phyloP scores from a whole-genome alignment of 2,113 vertebrate species.

The Platysteira castanea region DNA sequence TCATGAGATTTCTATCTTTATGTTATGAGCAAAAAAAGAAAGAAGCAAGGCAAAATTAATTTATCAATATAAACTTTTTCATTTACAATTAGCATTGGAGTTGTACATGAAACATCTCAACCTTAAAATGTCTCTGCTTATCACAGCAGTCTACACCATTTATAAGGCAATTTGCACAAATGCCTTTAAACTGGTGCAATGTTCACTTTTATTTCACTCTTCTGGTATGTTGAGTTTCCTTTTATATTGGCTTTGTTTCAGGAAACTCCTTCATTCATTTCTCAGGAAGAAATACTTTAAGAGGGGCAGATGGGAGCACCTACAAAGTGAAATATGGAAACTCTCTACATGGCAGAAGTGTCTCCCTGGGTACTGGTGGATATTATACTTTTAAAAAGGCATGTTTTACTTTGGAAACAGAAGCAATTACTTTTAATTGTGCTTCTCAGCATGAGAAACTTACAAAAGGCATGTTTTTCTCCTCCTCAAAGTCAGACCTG shows the following conservation, averaged over 20 bases:
- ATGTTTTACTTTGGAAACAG: conserved; percentile 14
- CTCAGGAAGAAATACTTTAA: background rate
- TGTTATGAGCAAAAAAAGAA: background rate
- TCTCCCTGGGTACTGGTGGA: background rate
- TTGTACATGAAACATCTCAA: background rate
- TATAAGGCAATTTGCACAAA: conserved; percentile 19
- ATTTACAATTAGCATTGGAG: conserved; percentile 1
- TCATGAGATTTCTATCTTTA: background rate
- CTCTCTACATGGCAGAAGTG: background rate
- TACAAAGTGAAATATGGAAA: conserved; percentile 11
- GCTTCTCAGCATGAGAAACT: conserved; percentile 25
- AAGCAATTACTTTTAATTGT: conserved; percentile 60
- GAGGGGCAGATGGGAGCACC: conserved; percentile 15
- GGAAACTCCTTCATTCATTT: background rate
- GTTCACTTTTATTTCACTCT: background rate
- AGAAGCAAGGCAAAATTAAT: background rate
- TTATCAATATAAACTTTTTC: background rate
- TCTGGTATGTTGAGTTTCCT: background rate
- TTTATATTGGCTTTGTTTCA: background rate
- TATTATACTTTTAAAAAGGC: background rate
- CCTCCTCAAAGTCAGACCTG: background rate
- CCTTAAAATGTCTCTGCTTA: conserved; percentile 17
- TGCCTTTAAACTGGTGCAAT: background rate
- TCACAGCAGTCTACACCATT: background rate
- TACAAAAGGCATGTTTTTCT: background rate